These are phyloP conservation scores for Myrmophylax atrothorax DNA, from an alignment of 2,113 vertebrate genomes.

Conservation along the genomic window DNA sequence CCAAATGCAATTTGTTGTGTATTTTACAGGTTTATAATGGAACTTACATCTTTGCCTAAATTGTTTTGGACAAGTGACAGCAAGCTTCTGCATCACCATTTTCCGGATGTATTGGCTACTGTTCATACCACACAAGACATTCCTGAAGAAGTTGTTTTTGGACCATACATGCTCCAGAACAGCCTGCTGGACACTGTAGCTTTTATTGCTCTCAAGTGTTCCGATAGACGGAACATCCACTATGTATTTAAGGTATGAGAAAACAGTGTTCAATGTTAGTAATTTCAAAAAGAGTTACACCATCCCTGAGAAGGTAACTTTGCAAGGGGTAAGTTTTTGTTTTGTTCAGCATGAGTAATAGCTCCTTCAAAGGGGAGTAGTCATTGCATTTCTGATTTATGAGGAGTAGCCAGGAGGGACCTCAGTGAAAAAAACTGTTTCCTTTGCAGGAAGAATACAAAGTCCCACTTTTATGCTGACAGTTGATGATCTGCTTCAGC, in stretches of 20 bases:
- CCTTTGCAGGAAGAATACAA: background rate
- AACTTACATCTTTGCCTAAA: slow-evolving; percentile 79
- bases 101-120: slow-evolving; percentile 79
- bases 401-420: background rate
- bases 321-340: background rate
- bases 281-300: background rate
- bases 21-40: slow-evolving; percentile 74
- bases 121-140: slow-evolving; percentile 87
- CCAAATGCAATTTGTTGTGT: background rate
- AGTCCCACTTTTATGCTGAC: background rate
- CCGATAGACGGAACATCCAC: slow-evolving; percentile 78
- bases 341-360: background rate
- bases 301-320: background rate
- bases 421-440: background rate
- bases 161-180: slow-evolving; percentile 84
- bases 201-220: slow-evolving; percentile 88
- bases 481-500: background rate
- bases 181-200: slow-evolving; percentile 86
- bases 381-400: background rate
- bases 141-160: slow-evolving; percentile 82
- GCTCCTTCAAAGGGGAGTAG: background rate
- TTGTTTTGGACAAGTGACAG: slow-evolving; percentile 81
- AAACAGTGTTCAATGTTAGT: background rate
- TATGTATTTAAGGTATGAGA: slow-evolving; percentile 84
- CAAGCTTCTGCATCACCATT: slow-evolving; percentile 82